phyloP scores from a whole-genome alignment of 2,797 vertebrate genomes.

The Aeoliscus strigatus region DNA sequence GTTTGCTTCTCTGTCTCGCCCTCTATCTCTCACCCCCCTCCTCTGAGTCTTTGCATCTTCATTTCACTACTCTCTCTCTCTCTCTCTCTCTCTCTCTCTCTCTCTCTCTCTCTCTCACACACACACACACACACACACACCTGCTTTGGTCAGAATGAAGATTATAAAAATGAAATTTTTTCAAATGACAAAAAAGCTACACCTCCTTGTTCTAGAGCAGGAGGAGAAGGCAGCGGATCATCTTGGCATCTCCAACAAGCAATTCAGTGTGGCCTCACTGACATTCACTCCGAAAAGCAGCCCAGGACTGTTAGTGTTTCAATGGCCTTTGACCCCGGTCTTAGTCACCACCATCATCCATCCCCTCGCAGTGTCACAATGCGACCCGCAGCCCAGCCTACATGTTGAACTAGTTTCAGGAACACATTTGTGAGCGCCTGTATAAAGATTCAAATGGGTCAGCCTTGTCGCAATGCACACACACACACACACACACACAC shows the following conservation, averaged over 20 bases:
- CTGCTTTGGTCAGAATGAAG: slow-evolving; percentile 33
- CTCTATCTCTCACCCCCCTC: slow-evolving; percentile 6
- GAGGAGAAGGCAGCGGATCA: background rate
- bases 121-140: slow-evolving; percentile 16
- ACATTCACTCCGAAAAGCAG: too few relatives aligned
- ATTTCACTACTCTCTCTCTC: slow-evolving; percentile 1
- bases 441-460: slow-evolving; percentile 74
- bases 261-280: too few relatives aligned
- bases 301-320: too few relatives aligned
- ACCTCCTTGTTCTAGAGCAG: slow-evolving; percentile 11
- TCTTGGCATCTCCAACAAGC: too few relatives aligned
- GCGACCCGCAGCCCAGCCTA: slow-evolving; percentile 27
- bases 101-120: slow-evolving; percentile 7
- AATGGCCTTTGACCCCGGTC: too few relatives aligned
- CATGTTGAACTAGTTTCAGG: slow-evolving; percentile 57
- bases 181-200: slow-evolving; percentile 32
- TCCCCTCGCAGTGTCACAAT: slow-evolving; percentile 1
- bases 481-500: slow-evolving; percentile 34
- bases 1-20: slow-evolving; percentile 2
- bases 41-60: slow-evolving; percentile 2
- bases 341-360: too few relatives aligned
- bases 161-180: slow-evolving; percentile 45
- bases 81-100: slow-evolving; percentile 6
- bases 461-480: slow-evolving; percentile 73
- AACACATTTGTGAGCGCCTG: slow-evolving; percentile 39